Base-by-base conservation (phyloP, 2,797 vertebrate genomes). In the Pseudomugil gertrudae region DNA sequence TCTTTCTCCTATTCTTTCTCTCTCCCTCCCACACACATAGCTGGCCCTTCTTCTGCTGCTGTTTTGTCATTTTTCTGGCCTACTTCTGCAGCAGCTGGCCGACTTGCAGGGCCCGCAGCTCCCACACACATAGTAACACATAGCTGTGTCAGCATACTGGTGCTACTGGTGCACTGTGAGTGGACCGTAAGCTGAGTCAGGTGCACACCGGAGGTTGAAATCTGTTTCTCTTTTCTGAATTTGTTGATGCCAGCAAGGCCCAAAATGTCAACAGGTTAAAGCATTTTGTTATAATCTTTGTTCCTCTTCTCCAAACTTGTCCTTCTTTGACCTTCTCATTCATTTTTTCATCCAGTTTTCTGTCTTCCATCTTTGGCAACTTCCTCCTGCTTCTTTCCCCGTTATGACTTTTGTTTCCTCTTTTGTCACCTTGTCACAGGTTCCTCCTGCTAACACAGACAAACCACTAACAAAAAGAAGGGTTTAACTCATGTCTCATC, bases 101-200 rank as follows among this genome's bases (percentile, higher is more conserved):
- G 23, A 47, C 10, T 60, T 7, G 6, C 33, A 17, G 60, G 63
- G 66, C 63, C 61, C 70, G 38, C 57, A 45, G 19, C 45, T 27
- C 26, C 1, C 3, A 40, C 55, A 48, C 69, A 26, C 55, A 3
- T 60, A 68, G 55, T 9, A 26, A 33, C 52, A 53, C 58, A 52
- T n/a, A 35, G 85, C 84, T 74, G 70, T 13, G 76, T 87, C 80
- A 81, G 84, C 83, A 48, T 0, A 17, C 73, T 53, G 79, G 63
- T 61, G 70, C 24, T 58, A 4, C 73, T 52, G 80, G 74, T 84
- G 60, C 74, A 3, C 61, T 4, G 61, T 27, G 69, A 62, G 21
- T 26, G 30, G 53, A 11, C 61, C 0, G 43, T 14, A 52, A 53
- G 71, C 56, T 57, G 71, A 73, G 45, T 78, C 61, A 67, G 77